These are phyloP conservation scores for Tenthredo distinguenda DNA, from an alignment of 2,888 invertebrate genomes.

Conservation along the genomic window DNA sequence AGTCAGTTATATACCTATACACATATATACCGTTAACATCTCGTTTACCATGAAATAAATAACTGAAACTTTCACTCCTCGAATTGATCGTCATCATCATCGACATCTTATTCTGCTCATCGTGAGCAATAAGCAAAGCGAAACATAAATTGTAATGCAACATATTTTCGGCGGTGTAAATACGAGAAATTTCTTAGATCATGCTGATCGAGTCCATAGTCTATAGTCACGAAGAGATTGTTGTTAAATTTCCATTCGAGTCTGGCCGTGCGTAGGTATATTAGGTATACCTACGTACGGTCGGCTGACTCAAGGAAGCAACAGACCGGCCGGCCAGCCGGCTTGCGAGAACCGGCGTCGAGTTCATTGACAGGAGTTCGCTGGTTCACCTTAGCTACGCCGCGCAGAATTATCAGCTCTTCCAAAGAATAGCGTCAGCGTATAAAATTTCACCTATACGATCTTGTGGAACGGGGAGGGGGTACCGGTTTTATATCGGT, in stretches of 20 bases:
- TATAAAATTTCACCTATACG: slow-evolving; percentile 24
- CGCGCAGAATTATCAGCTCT: slow-evolving; percentile 41
- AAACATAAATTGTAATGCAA: neutral
- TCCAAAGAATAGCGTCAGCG: slow-evolving; percentile 29
- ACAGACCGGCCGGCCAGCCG: slow-evolving; percentile 56
- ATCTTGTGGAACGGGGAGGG: no score
- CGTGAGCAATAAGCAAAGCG: neutral
- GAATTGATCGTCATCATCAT: neutral
- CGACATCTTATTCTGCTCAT: neutral
- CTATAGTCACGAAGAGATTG: slow-evolving; percentile 11
- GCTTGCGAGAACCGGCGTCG: slow-evolving; percentile 57
- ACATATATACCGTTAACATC: slow-evolving; percentile 22
- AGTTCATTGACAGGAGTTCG: slow-evolving; percentile 65
- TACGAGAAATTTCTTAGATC: neutral
- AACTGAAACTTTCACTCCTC: slow-evolving; percentile 28
- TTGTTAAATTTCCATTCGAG: slow-evolving; percentile 24
- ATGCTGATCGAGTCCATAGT: neutral
- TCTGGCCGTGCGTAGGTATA: slow-evolving; percentile 18
- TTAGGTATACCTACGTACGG: slow-evolving; percentile 53
- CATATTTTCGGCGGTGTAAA: neutral
- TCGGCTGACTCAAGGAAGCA: slow-evolving; percentile 52
- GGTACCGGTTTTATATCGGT: slow-evolving; percentile 9
- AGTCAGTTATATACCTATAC: neutral
- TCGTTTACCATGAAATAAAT: slow-evolving; percentile 23
- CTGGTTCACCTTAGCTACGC: slow-evolving; percentile 52